A percentile compares a stretch with the other conserved stretches of the same genome.
Evolutionary conservation across 53 echinoderm and acorn worm species (phyloP).

Genomic region (Henricia sp.): DNA sequence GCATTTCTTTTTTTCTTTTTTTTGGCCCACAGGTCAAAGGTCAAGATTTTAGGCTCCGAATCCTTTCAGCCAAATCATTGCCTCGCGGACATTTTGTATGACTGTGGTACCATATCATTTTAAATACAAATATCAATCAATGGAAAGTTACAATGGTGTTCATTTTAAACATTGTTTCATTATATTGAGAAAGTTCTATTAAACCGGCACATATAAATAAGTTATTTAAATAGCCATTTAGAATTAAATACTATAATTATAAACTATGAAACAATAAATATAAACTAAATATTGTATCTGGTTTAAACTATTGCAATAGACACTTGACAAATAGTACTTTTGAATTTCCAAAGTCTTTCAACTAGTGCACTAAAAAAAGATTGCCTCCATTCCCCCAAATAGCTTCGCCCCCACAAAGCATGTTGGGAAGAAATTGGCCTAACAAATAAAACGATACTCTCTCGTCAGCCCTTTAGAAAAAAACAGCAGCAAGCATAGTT

Average conservation of each 20-base stretch:
- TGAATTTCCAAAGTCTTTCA: slow-evolving; percentile 17
- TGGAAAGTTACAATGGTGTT: too few relatives aligned
- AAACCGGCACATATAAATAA: slow-evolving; percentile 40
- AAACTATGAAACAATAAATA: slow-evolving; percentile 61
- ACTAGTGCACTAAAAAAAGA: slow-evolving; percentile 20
- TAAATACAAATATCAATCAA: slow-evolving; percentile 37
- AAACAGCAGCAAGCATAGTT: not conserved
- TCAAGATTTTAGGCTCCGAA: slow-evolving; percentile 51
- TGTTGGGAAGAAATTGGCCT: slow-evolving; percentile 31
- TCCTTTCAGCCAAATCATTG: slow-evolving; percentile 54
- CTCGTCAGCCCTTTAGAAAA: not conserved
- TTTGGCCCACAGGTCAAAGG: slow-evolving; percentile 28
- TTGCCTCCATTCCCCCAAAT: slow-evolving; percentile 35
- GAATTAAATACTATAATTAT: slow-evolving; percentile 40
- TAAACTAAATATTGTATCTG: slow-evolving; percentile 20
- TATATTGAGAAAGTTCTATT: not conserved
- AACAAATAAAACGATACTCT: not conserved
- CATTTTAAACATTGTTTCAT: too few relatives aligned
- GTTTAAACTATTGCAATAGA: slow-evolving; percentile 53
- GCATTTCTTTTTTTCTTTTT: slow-evolving; percentile 48
- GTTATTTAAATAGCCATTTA: slow-evolving; percentile 27
- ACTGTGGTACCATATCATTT: slow-evolving; percentile 34
- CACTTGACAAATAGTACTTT: not conserved
- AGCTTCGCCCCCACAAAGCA: slow-evolving; percentile 65
- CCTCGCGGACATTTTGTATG: slow-evolving; percentile 20